Evolutionary conservation across 2,113 vertebrate genomes (phyloP).

Genomic region (Otolemur garnettii): DNA sequence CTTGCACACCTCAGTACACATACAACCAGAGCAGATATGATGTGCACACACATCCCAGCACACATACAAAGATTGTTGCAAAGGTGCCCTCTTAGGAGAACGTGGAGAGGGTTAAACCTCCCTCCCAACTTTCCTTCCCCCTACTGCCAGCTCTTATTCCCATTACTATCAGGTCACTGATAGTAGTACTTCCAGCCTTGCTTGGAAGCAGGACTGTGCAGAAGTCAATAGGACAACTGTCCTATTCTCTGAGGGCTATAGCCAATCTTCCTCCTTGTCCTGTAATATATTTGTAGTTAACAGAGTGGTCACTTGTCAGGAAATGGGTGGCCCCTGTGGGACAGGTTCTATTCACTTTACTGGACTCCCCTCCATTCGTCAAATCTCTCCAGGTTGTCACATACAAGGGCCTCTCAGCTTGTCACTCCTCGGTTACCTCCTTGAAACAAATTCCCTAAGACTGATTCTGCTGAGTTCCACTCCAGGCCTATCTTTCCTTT

Average conservation of each 20-base stretch:
- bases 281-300: background rate
- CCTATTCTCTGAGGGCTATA: constrained; percentile 12
- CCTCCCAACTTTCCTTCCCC: background rate
- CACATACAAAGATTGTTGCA: background rate
- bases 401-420: background rate
- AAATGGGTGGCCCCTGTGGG: background rate
- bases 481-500: background rate
- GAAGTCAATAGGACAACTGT: background rate
- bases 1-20: background rate
- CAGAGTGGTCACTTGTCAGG: constrained; percentile 36
- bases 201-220: background rate
- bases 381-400: background rate
- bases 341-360: background rate
- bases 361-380: background rate
- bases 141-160: background rate
- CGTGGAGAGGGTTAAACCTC: background rate
- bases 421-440: background rate
- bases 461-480: background rate
- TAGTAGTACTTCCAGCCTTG: background rate
- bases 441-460: constrained; percentile 5
- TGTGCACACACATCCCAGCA: no score
- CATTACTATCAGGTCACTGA: background rate
- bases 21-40: background rate
- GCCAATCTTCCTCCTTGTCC: constrained; percentile 6
- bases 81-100: background rate